Base-by-base conservation (phyloP, 2,888 invertebrate genomes). In the Agrotis clavis region DNA sequence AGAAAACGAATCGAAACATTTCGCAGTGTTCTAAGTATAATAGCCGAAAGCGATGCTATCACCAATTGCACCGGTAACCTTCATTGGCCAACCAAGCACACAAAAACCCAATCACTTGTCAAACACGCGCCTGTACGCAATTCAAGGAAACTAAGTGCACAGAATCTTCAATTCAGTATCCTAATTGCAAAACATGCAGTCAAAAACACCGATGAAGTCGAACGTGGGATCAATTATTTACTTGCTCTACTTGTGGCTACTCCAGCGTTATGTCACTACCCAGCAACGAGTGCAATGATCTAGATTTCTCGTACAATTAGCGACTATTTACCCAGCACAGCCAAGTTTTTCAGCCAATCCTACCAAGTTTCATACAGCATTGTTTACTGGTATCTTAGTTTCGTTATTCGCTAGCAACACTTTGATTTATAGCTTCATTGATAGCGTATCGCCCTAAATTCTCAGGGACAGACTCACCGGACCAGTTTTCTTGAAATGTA, bases 221-320 rank as follows among this genome's bases (percentile, higher is more conserved):
- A 94, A 94, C 95, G 95, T 95, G 94, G 92, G 95, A 95, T 93
- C 91, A 92, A 94, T 94, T 92, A 94, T 92, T 92, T 87, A 92
- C 85, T 86, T 90, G 92, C 85, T 91, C 89, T 41, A 90, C 86
- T 92, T 92, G 88, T 81, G 87, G 82, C 81, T 80, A 88, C 88
- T 90, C 86, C 81, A 75, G 70, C 84, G 82, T 93, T 92, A 93
- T 92, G 92, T 93, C 91, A 93, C 87, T 83, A 71, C 72, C 66
- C 82, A 81, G 75, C 68, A 87, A 82, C 75, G 83, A 91, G 89
- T 90, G 77, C 89, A 88, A 62, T 85, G 92, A 74, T 88, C 93
- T 85, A 91, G 89, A 90, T 93, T 90, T 87, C 88, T 86, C 86
- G 85, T 88, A 86, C 90, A 91, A 91, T 91, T 90, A 91, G 81